Evolutionary conservation across 2,888 invertebrate species (phyloP).

Genomic region (Deilephila elpenor): DNA sequence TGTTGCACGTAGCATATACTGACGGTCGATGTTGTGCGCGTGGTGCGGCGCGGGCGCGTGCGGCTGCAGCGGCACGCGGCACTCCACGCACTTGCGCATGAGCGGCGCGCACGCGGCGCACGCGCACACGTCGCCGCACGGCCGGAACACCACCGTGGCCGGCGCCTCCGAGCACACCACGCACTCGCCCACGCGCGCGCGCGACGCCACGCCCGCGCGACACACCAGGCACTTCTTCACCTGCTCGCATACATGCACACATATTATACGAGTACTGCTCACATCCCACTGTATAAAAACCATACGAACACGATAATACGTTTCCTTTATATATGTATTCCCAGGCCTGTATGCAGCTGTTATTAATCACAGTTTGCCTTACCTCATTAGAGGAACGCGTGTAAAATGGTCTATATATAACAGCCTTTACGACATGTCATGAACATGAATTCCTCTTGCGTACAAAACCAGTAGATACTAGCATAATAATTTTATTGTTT

Average conservation of each 20-base stretch:
- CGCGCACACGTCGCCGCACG: slow-evolving; percentile 97
- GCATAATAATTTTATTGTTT: neutral
- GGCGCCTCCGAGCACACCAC: slow-evolving; percentile 97
- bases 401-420: no score
- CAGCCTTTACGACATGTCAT: no score
- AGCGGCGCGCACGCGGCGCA: slow-evolving; percentile 94
- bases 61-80: slow-evolving; percentile 90
- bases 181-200: slow-evolving; percentile 96
- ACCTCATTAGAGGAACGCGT: no score
- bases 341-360: no score
- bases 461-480: neutral
- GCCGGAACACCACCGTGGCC: slow-evolving; percentile 95
- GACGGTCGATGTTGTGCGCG: slow-evolving; percentile 25
- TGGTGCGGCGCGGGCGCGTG: slow-evolving; percentile 64
- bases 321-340: no score
- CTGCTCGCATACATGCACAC: slow-evolving; percentile 46
- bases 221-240: slow-evolving; percentile 98
- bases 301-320: no score
- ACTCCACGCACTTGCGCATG: slow-evolving; percentile 99
- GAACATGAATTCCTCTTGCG: no score
- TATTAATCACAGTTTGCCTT: no score
- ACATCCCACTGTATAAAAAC: neutral
- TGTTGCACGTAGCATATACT: no score
- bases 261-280: neutral
- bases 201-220: slow-evolving; percentile 91